Conservation (phyloP, 2,888 invertebrate species). For the Anagyrus pseudococci region DNA sequence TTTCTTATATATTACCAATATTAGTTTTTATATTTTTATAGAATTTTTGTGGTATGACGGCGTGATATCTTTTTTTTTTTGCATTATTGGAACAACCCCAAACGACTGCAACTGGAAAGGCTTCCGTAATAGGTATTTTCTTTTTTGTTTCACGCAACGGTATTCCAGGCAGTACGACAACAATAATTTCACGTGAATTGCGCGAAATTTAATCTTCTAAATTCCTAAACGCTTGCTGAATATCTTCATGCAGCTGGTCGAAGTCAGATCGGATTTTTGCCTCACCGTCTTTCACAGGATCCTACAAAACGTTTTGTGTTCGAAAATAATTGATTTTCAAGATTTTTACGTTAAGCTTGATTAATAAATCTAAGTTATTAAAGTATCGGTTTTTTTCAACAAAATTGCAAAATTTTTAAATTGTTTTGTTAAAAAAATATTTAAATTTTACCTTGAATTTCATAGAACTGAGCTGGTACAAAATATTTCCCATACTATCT, state of each 20-base stretch:
- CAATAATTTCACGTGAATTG: conserved; percentile 40
- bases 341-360: neutral
- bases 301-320: conserved; percentile 65
- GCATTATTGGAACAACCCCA: conserved; percentile 44
- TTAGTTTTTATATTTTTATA: conserved; percentile 18
- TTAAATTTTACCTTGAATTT: conserved; percentile 86
- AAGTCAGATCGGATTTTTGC: conserved; percentile 96
- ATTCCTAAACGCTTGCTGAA: conserved; percentile 97
- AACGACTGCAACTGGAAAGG: conserved; percentile 46
- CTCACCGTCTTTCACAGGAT: conserved; percentile 98
- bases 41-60: conserved; percentile 27
- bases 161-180: conserved; percentile 42
- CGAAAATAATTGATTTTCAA: neutral
- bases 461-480: conserved; percentile 98
- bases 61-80: conserved; percentile 30
- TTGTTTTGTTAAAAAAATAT: neutral
- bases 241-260: conserved; percentile 95
- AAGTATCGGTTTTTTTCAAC: neutral
- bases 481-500: conserved; percentile 94
- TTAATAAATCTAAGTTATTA: neutral
- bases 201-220: conserved; percentile 86
- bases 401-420: neutral
- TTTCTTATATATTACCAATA: conserved; percentile 9
- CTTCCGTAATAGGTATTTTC: conserved; percentile 37
- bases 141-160: conserved; percentile 31